phyloP scores from a whole-genome alignment of 2,113 vertebrate species.

The Archocentrus centrarchus region DNA sequence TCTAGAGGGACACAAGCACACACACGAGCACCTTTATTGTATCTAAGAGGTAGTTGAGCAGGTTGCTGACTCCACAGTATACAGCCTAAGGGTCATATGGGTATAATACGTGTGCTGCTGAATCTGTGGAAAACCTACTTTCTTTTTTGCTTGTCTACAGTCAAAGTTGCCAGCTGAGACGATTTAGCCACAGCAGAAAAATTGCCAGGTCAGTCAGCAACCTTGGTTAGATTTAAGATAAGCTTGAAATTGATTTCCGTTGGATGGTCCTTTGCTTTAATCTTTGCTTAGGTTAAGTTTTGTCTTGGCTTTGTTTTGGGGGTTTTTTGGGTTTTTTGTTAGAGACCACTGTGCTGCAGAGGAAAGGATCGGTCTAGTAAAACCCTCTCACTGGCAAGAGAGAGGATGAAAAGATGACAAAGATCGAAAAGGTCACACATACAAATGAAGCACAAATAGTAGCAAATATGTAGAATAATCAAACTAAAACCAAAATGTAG shows the following conservation, averaged over 20 bases:
- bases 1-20: not conserved
- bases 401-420: not conserved
- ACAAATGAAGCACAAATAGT: not conserved
- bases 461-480: not conserved
- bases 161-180: not conserved
- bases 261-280: not conserved
- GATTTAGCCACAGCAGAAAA: not conserved
- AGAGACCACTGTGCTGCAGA: not conserved
- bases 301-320: not conserved
- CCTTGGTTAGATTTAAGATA: not conserved
- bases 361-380: not conserved
- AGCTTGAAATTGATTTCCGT: not conserved
- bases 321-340: not conserved
- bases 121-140: not conserved
- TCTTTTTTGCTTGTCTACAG: not conserved
- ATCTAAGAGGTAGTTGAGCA: not conserved
- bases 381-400: no score
- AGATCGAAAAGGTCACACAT: not conserved
- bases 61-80: not conserved
- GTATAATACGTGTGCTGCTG: not conserved
- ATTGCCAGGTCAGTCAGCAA: not conserved
- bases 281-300: not conserved
- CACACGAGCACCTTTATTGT: not conserved
- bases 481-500: constrained; percentile 12
- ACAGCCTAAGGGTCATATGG: not conserved